Percentiles rank a stretch among this genome's conserved stretches.
Evolutionary conservation across 2,113 vertebrate species (phyloP).

Genomic region (Oreochromis niloticus): DNA sequence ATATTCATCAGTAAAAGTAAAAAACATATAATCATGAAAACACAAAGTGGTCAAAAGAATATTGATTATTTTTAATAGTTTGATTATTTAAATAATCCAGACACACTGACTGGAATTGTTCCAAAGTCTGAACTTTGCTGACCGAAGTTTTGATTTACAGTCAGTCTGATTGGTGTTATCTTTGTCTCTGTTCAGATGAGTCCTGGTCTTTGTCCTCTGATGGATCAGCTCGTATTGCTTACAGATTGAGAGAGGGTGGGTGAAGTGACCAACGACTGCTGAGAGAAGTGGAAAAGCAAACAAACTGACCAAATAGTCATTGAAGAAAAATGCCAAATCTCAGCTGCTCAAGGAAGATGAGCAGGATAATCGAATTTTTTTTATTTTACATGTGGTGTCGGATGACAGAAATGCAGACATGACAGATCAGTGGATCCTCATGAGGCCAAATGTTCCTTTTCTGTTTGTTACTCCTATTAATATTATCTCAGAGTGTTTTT

Average conservation of each 20-base stretch:
- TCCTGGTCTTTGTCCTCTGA: neutral
- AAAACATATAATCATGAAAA: neutral
- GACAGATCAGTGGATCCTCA: neutral
- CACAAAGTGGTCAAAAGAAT: neutral
- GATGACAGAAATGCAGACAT: neutral
- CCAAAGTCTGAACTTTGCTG: neutral
- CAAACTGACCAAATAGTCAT: neutral
- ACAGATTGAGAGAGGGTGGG: neutral
- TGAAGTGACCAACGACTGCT: neutral
- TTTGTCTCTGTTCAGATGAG: conserved; percentile 37
- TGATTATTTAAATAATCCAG: neutral
- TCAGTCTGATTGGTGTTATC: neutral
- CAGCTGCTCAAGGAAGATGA: neutral
- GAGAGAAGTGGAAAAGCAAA: neutral
- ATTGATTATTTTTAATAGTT: neutral
- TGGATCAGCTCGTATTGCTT: neutral
- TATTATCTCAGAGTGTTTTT: neutral
- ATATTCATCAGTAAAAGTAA: neutral
- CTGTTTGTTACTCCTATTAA: neutral
- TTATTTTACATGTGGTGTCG: neutral
- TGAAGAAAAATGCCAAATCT: conserved; percentile 5
- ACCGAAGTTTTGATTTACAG: neutral
- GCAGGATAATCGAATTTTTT: neutral
- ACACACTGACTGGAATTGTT: neutral
- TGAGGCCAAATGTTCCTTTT: neutral